A percentile compares a stretch with the other conserved stretches of the same genome.
Evolutionary conservation across 2,888 invertebrate species (phyloP).

Genomic region (Pammene aurita): DNA sequence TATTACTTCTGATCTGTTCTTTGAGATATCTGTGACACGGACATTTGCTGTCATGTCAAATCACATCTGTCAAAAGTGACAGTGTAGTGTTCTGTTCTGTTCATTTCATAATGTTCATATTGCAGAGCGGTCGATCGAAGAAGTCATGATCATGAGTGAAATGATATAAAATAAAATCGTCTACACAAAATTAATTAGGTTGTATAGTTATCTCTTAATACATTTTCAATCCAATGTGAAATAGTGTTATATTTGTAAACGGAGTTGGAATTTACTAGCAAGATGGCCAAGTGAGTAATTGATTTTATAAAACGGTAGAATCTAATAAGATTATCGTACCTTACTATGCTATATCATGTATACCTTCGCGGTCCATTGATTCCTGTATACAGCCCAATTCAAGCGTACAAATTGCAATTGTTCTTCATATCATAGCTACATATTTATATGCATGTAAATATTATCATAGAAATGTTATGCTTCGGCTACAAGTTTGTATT

Average conservation of each 20-base stretch:
- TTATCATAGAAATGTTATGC: not conserved
- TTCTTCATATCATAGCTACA: not conserved
- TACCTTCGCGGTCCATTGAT: conserved; percentile 22
- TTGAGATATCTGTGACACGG: conserved; percentile 9
- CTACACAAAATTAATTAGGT: conserved; percentile 49
- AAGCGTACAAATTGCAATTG: not conserved
- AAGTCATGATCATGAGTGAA: conserved; percentile 44
- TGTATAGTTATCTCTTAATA: conserved; percentile 38
- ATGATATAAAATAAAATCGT: conserved; percentile 53
- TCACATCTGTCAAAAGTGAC: conserved; percentile 36
- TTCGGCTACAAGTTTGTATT: not conserved
- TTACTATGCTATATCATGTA: conserved; percentile 2
- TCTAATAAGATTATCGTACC: conserved; percentile 38
- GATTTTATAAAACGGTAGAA: conserved; percentile 35
- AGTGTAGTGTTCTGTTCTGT: conserved; percentile 23
- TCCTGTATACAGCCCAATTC: conserved; percentile 4
- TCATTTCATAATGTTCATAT: no score
- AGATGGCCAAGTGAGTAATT: conserved; percentile 77
- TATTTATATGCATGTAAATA: conserved; percentile 10
- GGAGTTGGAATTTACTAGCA: conserved; percentile 49
- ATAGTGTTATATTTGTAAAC: conserved; percentile 46
- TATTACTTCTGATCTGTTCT: no score
- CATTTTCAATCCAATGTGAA: conserved; percentile 54
- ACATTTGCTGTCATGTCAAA: conserved; percentile 33
- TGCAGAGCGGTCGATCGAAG: conserved; percentile 44